Evolutionary conservation across 2,888 invertebrate species (phyloP).

Genomic region (Celastrina argiolus): DNA sequence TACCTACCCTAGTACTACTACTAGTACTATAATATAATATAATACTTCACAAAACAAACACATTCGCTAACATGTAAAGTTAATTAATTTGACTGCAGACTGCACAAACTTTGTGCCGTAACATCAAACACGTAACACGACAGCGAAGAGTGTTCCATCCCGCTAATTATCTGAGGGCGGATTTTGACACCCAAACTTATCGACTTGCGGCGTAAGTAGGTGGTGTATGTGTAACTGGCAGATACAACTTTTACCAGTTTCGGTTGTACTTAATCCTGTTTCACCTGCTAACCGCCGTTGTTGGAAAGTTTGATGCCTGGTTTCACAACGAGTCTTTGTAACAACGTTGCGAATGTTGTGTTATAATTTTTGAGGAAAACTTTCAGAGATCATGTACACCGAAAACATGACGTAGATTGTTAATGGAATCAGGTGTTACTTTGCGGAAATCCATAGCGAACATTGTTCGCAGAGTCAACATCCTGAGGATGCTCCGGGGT

Average conservation of each 20-base stretch:
- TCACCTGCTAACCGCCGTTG: not conserved
- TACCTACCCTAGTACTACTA: too few species aligned
- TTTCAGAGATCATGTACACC: too few species aligned
- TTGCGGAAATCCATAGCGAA: too few species aligned
- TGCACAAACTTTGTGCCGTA: not conserved
- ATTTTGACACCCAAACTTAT: conserved; percentile 50
- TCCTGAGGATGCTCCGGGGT: too few species aligned
- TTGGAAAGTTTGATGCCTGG: not conserved
- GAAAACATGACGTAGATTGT: too few species aligned
- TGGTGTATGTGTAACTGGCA: not conserved
- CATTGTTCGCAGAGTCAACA: too few species aligned
- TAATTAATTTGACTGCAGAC: conserved; percentile 17
- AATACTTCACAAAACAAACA: not conserved
- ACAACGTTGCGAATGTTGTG: not conserved
- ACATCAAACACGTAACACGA: conserved; percentile 6
- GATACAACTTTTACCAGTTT: not conserved
- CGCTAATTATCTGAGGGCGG: conserved; percentile 51
- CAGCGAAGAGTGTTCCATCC: conserved; percentile 33
- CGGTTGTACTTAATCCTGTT: not conserved
- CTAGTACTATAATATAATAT: too few species aligned
- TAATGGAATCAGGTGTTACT: too few species aligned
- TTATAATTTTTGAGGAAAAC: too few species aligned
- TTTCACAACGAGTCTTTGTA: conserved; percentile 2
- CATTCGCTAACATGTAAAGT: not conserved
- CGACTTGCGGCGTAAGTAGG: too few species aligned